Evolutionary conservation across 2,797 vertebrate species (phyloP), one percentile per base, ranked within the genome.

Genomic region (Fundulus diaphanus): DNA sequence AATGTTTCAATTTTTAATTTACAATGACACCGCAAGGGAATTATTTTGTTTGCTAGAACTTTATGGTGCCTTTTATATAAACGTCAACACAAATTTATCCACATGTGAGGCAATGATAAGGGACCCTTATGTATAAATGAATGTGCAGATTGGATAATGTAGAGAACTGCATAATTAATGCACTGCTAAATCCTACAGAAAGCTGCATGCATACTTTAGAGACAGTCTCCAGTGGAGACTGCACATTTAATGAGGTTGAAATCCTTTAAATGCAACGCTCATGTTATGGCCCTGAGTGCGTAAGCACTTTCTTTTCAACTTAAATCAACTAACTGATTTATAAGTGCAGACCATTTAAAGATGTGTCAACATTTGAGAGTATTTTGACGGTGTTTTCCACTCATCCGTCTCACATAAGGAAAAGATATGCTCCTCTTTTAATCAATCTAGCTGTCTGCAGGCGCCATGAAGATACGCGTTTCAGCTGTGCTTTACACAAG

Each of bases 81-180:
- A 72, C 66, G 59, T 76, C 78, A 85, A 75, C 70, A 66, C 69
- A 82, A 86, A 72, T 79, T 57, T 61, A 71, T 11, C 79, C 73
- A 76, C 77, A 74, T 90, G 87, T 72, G 57, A 81, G 68, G 67
- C 49, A 54, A 18, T n/a, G 86, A 90, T 89, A 85, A 80, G 79
- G 40, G 85, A 68, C 76, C 67, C 13, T 73, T 72, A 78, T 79
- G 67, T 73, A 71, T 81, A 76, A 81, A 87, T 80, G 69, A 73
- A 79, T 29, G 57, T 63, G 40, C 29, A 80, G 68, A 85, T 76
- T 80, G 46, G 74, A 79, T 81, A 79, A 85, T 80, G 77, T 67
- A 37, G 71, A 68, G 66, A 80, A 46, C 42, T 52, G 75, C 61
- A 83, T 87, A 87, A 89, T 72, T 84, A 87, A 74, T 82, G 76